Base-by-base conservation (phyloP, 2,797 vertebrate species). In the Sebastes hubbsi region DNA sequence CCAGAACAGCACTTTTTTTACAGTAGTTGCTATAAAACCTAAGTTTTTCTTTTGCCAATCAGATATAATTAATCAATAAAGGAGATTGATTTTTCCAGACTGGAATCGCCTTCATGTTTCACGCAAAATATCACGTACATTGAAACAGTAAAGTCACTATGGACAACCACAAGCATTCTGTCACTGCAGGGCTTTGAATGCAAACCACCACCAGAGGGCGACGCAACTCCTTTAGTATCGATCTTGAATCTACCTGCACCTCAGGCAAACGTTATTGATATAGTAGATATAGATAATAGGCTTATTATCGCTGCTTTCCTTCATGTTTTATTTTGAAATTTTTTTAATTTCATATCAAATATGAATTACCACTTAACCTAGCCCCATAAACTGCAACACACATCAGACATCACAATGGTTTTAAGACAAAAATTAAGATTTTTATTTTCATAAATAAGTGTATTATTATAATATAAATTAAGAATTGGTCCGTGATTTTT, bases 401-500 rank as follows among this genome's bases (percentile, higher is more conserved):
- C 12, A 38, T 13, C 36, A 38, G 36, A 5, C 36, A 42, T 42
- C 38, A 42, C 2, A 42, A 42, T 42, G 38, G 38, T 42, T 42
- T 42, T 42, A 1, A 42, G 38, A 42, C 38, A 42, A 42, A 42
- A 14, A 14, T 38, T 38, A 7, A 16, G 13, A 46, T 46, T 46
- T 46, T 16, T 16, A 46, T 46, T 46, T 46, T 46, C 38, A 46
- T 16, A 7, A 46, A 46, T 18, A 16, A 46, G 0, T 46, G 5
- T 46, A 46, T 46, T 46, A 46, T 46, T 46, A 46, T 16, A 46
- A 46, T 2, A 46, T 46, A 46, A 46, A 46, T 46, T 6, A 46
- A 46, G 0, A 46, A 16, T 42, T 2, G 6, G 38, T 7, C 14
- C 1, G 0, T 16, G 14, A 42, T 42, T 0, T 42, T 14, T 42